Evolutionary conservation across 2,888 invertebrate genomes (phyloP), one percentile per base, ranked within the genome.

Genomic region (Chloromyia formosa): DNA sequence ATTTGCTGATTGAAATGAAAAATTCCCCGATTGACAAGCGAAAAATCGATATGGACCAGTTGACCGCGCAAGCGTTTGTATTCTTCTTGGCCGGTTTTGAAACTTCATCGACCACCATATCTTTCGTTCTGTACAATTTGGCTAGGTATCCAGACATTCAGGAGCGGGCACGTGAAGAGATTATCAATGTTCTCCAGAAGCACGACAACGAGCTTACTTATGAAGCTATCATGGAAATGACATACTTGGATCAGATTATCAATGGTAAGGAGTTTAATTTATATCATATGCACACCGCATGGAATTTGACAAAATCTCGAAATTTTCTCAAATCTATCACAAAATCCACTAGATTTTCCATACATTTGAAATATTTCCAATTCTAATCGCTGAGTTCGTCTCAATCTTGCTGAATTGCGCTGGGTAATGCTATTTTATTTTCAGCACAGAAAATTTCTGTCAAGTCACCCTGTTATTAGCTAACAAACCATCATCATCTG

Each of bases 1-100:
- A 89, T 78, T 80, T 88, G 1, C 80, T 89, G 10, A 85, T 88
- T 82, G 86, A 87, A 75, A 82, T 87, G n/a, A 83, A 86, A 77
- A 77, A 77, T 71, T 61, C 60, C 3, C 23, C 60, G 4, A 61
- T 20, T 16, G 60, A 61, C 1, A 16, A 20, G 16, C 20, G 23
- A 7, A 61, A 20, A 20, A 61, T 61, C 27, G 23, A 61, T 27
- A 61, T 61, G 60, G 23, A 61, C 14, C 23, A 61, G 60, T 27
- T 61, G 14, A 20, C 60, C 1, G 60, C 60, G 12, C 60, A 61
- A 27, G 60, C 60, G 14, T 61, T 20, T 61, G 60, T 61, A 14
- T 61, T 61, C 14, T 61, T 61, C 35, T 16, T 61, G 23, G 60
- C 27, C 16, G 60, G 60, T 1, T 61, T 61, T 61, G 60, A 61